Evolutionary conservation across 2,888 invertebrate species (phyloP).

Genomic region (Nephrotoma appendiculata): DNA sequence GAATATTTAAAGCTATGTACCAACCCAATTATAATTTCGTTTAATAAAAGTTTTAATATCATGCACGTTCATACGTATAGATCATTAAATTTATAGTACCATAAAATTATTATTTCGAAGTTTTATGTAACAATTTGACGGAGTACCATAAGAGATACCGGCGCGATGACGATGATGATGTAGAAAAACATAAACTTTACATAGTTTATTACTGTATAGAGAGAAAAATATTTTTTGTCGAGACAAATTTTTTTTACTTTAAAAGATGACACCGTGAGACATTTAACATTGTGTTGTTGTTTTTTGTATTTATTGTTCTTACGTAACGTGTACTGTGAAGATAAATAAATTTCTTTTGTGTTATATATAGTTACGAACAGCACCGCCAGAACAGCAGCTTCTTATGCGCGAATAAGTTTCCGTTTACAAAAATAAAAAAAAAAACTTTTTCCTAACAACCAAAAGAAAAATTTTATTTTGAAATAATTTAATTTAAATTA

Average conservation of each 20-base stretch:
- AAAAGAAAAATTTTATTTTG: not conserved
- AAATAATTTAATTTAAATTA: not conserved
- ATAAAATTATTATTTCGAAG: not conserved
- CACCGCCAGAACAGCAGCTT: not conserved
- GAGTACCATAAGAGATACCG: not conserved
- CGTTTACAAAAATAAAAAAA: not conserved
- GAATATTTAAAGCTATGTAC: too few species aligned
- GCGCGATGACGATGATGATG: not conserved
- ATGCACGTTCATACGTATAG: too few species aligned
- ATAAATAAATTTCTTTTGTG: not conserved
- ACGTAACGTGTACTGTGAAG: not conserved
- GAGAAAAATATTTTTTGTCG: not conserved
- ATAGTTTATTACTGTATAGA: not conserved
- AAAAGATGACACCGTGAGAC: not conserved
- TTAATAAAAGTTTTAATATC: too few species aligned
- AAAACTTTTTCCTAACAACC: not conserved
- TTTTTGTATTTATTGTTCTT: not conserved
- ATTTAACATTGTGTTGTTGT: not conserved
- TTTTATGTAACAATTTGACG: not conserved
- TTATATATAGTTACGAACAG: not conserved
- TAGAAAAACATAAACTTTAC: not conserved
- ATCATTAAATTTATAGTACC: not conserved
- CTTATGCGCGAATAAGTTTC: not conserved
- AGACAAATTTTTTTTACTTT: not conserved
- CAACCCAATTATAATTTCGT: too few species aligned